Evolutionary conservation across 2,888 invertebrate genomes (phyloP), one percentile per base, ranked within the genome.

Genomic region (Stenolophus ochropezus): DNA sequence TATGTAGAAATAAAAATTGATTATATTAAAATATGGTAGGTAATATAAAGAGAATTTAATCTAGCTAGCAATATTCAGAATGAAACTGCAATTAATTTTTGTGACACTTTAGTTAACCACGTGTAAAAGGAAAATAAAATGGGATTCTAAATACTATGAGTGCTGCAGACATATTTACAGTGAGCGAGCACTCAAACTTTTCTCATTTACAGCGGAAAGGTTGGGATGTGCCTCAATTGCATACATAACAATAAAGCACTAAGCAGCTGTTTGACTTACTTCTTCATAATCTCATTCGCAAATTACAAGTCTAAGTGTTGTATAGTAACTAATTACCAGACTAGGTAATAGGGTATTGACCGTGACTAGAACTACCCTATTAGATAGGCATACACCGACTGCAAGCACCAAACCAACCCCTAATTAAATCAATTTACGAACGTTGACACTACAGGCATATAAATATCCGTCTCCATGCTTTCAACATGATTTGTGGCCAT

Each of bases 361-460:
- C 58, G 58, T 14, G 3, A n/a, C 58, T 58, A 58, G 14, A 23
- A 11, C 58, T 58, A 58, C 58, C 58, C 58, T 58, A 58, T 23
- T 21, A 23, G 23, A n/a, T 58, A 23, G n/a, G 58, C 58, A 58
- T 23, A 58, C 58, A 58, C 14, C 58, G 58, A 58, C 23, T 58
- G 58, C 58, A 58, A 58, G 58, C 58, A 58, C n/a, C 23, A n/a
- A n/a, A n/a, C n/a, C n/a, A 58, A 58, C 58, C 58, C 56, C 58
- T 58, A 58, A 58, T 23, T 58, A 23, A 58, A 58, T 23, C 58
- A 58, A 58, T 58, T 58, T 58, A 58, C 58, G 58, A 58, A 58
- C 58, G 58, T 58, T 58, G 58, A 58, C 58, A 58, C 58, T 58
- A 58, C 58, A 23, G 58, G 58, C 58, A 58, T 58, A 58, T 58